Percentiles rank a stretch among this genome's conserved stretches.
These are phyloP conservation scores for Borostomias antarcticus DNA, from an alignment of 2,797 vertebrate species.

Conservation along the genomic window DNA sequence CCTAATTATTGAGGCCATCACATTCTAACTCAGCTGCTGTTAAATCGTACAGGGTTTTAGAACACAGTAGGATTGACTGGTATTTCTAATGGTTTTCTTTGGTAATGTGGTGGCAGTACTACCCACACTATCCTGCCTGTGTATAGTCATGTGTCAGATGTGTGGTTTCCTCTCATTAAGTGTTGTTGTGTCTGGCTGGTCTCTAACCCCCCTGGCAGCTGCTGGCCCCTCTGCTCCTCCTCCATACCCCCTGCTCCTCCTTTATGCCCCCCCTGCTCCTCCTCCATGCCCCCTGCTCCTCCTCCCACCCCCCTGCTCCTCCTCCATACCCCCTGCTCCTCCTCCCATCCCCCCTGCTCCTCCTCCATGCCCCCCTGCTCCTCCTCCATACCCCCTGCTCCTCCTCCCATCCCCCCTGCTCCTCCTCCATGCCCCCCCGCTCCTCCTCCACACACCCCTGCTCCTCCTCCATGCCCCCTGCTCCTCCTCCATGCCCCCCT, in stretches of 20 bases:
- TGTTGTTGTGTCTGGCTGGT: slow-evolving; percentile 60
- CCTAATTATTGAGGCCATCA: too few relatives aligned
- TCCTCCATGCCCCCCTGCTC: slow-evolving; percentile 46
- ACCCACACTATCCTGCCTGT: slow-evolving; percentile 5
- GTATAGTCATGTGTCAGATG: slow-evolving; percentile 56
- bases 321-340: slow-evolving; percentile 40
- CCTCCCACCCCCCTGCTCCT: neutral
- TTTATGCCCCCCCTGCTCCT: too few relatives aligned
- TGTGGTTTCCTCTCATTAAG: slow-evolving; percentile 57
- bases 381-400: too few relatives aligned
- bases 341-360: neutral
- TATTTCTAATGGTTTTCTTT: neutral
- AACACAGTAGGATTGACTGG: neutral
- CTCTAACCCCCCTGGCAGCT: slow-evolving; percentile 56
- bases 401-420: too few relatives aligned
- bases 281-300: slow-evolving; percentile 30
- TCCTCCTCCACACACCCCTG: slow-evolving; percentile 17
- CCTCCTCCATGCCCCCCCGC: neutral
- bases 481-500: too few relatives aligned
- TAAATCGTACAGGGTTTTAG: neutral
- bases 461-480: slow-evolving; percentile 39
- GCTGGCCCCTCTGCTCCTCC: slow-evolving; percentile 3
- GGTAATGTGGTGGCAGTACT: too few relatives aligned
- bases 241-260: slow-evolving; percentile 44
- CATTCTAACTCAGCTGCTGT: too few relatives aligned